phyloP scores from a whole-genome alignment of 1,140 invertebrate species.

The Hypothenemus hampei region DNA sequence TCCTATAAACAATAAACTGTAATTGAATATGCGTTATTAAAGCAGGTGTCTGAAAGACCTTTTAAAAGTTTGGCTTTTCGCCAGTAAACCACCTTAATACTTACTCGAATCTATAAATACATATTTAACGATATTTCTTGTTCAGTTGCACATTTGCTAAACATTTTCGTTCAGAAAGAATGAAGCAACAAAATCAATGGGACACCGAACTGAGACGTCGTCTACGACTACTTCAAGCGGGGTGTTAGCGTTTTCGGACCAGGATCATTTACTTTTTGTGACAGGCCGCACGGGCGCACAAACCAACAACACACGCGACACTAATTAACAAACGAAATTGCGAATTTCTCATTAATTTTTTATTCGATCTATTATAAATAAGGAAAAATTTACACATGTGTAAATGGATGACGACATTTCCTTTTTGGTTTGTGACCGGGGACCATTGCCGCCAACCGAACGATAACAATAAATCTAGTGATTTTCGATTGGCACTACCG shows the following conservation, averaged over 20 bases:
- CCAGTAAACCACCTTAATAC: slow-evolving; percentile 42
- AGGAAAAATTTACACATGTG: slow-evolving; percentile 43
- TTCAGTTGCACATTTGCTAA: slow-evolving; percentile 28
- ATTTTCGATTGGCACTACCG: neutral
- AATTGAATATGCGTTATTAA: slow-evolving; percentile 19
- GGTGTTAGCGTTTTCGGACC: slow-evolving; percentile 17
- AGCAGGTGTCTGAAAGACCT: slow-evolving; percentile 38
- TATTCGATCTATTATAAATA: slow-evolving; percentile 30
- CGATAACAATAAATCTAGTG: neutral
- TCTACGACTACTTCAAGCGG: slow-evolving; percentile 28
- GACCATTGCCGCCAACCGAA: slow-evolving; percentile 24
- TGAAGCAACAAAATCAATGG: slow-evolving; percentile 37
- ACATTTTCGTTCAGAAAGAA: slow-evolving; percentile 25
- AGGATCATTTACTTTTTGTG: slow-evolving; percentile 32
- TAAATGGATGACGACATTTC: slow-evolving; percentile 42
- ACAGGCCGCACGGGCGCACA: slow-evolving; percentile 3
- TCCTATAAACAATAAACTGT: slow-evolving; percentile 20
- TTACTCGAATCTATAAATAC: slow-evolving; percentile 33
- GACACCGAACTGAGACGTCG: neutral
- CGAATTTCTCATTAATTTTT: slow-evolving; percentile 27
- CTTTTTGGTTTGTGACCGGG: slow-evolving; percentile 36
- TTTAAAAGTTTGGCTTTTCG: slow-evolving; percentile 35
- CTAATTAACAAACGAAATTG: no score
- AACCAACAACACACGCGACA: slow-evolving; percentile 23
- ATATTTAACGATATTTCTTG: slow-evolving; percentile 38